Evolutionary conservation across 2,797 vertebrate species (phyloP).

Genomic region (Phrynocephalus forsythii): DNA sequence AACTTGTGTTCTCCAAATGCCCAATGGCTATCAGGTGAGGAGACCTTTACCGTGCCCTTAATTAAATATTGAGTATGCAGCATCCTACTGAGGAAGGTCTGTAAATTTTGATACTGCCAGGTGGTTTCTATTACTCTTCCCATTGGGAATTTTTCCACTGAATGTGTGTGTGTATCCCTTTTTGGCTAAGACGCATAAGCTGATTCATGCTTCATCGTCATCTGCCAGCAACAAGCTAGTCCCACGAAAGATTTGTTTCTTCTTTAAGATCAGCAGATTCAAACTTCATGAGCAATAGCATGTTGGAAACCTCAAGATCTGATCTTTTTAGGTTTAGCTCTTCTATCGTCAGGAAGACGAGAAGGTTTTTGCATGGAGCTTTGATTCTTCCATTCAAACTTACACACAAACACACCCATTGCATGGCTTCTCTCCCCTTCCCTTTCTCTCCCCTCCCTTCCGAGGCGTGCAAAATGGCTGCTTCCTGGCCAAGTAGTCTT

Average conservation of each 20-base stretch:
- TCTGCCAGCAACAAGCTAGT: not conserved
- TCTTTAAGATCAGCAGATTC: rapidly evolving
- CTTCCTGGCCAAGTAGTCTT: conserved; percentile 87
- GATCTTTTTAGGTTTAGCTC: not conserved
- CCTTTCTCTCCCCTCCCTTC: conserved; percentile 65
- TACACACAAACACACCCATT: conserved; percentile 48
- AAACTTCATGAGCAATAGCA: rapidly evolving
- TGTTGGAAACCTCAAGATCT: conserved; percentile 29
- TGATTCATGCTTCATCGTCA: not conserved
- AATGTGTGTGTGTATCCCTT: not conserved
- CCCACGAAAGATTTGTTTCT: not conserved
- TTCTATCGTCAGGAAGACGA: conserved; percentile 36
- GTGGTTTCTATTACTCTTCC: conserved; percentile 67
- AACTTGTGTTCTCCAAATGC: not conserved
- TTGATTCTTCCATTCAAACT: conserved; percentile 64
- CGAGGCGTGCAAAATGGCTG: conserved; percentile 87
- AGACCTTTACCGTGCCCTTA: not conserved
- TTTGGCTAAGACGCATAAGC: not conserved
- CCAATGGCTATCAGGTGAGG: not conserved
- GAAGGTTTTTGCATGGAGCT: conserved; percentile 45
- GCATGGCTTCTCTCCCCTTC: conserved; percentile 52
- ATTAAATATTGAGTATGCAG: conserved; percentile 40
- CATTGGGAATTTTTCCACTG: conserved; percentile 31
- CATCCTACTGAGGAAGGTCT: conserved; percentile 71
- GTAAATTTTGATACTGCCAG: conserved; percentile 52